Evolutionary conservation across 2,888 invertebrate species (phyloP), one percentile per base, ranked within the genome.

Genomic region (Elegia similella): DNA sequence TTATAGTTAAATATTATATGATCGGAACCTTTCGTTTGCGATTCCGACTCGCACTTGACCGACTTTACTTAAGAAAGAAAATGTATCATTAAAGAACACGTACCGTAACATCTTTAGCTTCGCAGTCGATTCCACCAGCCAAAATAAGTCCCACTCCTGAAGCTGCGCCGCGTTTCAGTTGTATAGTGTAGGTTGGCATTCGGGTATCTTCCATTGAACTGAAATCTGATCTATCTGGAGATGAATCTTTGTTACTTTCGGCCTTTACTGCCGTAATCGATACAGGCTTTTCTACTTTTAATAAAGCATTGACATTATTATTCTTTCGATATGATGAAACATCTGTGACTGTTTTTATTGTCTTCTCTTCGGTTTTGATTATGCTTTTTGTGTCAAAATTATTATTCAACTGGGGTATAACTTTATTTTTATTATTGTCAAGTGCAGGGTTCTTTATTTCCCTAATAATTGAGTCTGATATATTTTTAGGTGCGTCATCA

Each of bases 61-160:
- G n/a, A n/a, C n/a, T n/a, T 23, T 47, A n/a, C 10, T 30, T 12
- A n/a, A 30, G 1, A 30, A 12, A 23, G n/a, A 48, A 23, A 29
- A 48, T n/a, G 30, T 30, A 30, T 42, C 8, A 16, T 23, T 6
- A 5, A 43, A 16, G 2, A 16, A 56, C 63, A 88, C 94, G 89
- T 84, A 96, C 97, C 75, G 97, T 97, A 65, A 98, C 97, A 84
- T 97, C 97, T 89, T 97, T 98, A 72, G 95, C 95, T 92, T 98
- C 98, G 79, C 97, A 97, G 80, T 98, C 98, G 15, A 95, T 94
- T 55, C 98, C 98, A 59, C 98, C 98, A 55, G 97, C 97, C 68
- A 98, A 88, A 47, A 96, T 97, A 60, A 98, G 95, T 46, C 98
- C 98, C 60, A 98, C 95, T 73, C 96, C 96, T 17, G 96, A 77